phyloP scores from a whole-genome alignment of 2,797 vertebrate species.

The Acanthornis magna region DNA sequence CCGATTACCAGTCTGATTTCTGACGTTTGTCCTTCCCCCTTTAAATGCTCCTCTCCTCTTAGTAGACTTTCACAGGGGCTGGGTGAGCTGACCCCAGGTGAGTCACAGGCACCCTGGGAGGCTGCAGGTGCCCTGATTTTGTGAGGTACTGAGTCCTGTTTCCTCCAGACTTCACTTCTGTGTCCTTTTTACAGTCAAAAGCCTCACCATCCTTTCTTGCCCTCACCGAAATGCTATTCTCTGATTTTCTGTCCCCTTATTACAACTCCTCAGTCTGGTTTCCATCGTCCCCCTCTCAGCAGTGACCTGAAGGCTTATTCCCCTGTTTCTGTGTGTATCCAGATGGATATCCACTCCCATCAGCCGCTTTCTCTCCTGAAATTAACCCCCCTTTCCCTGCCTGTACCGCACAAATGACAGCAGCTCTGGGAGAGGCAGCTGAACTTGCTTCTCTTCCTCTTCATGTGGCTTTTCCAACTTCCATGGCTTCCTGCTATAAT shows the following conservation, averaged over 20 bases:
- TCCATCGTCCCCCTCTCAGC: accelerated
- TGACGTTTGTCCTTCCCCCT: background rate
- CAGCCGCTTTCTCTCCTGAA: background rate
- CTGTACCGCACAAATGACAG: background rate
- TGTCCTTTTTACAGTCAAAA: background rate
- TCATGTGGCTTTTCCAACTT: background rate
- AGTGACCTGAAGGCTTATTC: background rate
- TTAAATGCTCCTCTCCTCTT: background rate
- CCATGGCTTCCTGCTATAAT: background rate
- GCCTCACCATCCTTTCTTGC: background rate
- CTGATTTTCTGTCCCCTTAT: background rate
- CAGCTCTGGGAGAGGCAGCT: background rate
- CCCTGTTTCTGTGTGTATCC: background rate
- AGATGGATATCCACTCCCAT: background rate
- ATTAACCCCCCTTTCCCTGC: background rate
- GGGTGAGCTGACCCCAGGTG: background rate
- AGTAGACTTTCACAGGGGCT: background rate
- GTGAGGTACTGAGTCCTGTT: background rate
- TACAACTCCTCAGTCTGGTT: background rate
- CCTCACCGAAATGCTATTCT: background rate
- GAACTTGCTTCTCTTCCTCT: background rate
- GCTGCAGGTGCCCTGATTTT: background rate
- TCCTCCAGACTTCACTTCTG: background rate
- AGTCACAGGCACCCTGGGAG: background rate
- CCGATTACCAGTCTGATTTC: background rate